A percentile compares a stretch with the other conserved stretches of the same genome.
Conservation (phyloP, 2,113 vertebrate species). For the Nestor notabilis region DNA sequence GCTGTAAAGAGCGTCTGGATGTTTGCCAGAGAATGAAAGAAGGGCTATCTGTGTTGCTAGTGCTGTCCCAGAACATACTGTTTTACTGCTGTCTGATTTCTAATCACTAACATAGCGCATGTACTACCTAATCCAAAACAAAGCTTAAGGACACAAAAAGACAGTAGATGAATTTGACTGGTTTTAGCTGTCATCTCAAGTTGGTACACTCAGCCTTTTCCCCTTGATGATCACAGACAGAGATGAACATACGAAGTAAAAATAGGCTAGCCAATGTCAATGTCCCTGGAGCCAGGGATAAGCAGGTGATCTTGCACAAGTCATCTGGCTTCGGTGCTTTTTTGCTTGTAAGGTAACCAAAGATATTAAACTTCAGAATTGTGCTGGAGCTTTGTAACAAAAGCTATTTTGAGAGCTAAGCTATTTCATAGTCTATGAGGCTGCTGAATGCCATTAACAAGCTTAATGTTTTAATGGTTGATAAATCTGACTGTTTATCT, state of each 20-base stretch:
- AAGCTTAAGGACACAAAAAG: background rate
- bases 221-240: background rate
- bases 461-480: conserved; percentile 35
- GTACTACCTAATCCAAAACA: background rate
- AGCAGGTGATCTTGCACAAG: background rate
- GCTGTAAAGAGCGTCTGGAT: background rate
- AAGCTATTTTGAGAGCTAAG: background rate
- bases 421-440: background rate
- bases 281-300: background rate
- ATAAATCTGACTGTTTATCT: conserved; percentile 37
- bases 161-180: background rate
- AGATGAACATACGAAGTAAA: background rate
- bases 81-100: background rate
- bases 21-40: background rate
- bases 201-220: background rate
- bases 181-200: background rate
- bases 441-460: conserved; percentile 2
- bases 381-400: background rate
- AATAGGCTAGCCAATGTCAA: background rate
- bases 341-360: background rate
- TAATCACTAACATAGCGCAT: background rate
- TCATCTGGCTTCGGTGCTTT: background rate
- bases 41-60: background rate
- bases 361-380: background rate
- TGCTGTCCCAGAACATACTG: background rate